Percentiles rank a stretch among this genome's conserved stretches.
Evolutionary conservation across 2,797 vertebrate genomes (phyloP).

Genomic region (Rhynchonycteris naso): DNA sequence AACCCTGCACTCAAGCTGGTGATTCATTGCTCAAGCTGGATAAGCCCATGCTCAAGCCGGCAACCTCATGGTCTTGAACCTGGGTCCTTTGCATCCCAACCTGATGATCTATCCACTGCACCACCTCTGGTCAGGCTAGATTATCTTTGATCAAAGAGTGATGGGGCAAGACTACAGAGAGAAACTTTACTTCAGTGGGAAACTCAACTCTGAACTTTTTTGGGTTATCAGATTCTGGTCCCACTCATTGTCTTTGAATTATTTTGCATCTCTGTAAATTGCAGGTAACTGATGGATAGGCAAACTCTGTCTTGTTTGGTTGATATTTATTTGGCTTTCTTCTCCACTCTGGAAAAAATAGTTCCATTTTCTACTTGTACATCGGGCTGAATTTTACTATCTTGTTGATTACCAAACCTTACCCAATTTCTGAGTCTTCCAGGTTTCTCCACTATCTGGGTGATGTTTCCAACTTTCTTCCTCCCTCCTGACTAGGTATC

Average conservation of each 20-base stretch:
- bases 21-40: too few species aligned
- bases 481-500: neutral
- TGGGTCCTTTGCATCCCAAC: too few species aligned
- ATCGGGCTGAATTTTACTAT: neutral
- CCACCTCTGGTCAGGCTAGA: neutral
- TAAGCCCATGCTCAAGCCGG: too few species aligned
- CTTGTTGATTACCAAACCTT: neutral
- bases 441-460: too few species aligned
- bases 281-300: neutral
- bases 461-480: neutral
- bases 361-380: neutral
- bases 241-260: neutral
- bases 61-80: too few species aligned
- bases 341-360: neutral
- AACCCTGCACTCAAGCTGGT: too few species aligned
- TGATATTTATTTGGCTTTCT: constrained; percentile 38
- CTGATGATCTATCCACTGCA: too few species aligned
- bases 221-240: neutral
- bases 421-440: too few species aligned
- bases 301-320: neutral
- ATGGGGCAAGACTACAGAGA: neutral
- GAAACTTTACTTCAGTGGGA: neutral
- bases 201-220: neutral
- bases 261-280: neutral
- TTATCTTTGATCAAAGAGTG: neutral